Evolutionary conservation across 2,888 invertebrate genomes (phyloP), one percentile per base, ranked within the genome.

Genomic region (Nomada fucata): DNA sequence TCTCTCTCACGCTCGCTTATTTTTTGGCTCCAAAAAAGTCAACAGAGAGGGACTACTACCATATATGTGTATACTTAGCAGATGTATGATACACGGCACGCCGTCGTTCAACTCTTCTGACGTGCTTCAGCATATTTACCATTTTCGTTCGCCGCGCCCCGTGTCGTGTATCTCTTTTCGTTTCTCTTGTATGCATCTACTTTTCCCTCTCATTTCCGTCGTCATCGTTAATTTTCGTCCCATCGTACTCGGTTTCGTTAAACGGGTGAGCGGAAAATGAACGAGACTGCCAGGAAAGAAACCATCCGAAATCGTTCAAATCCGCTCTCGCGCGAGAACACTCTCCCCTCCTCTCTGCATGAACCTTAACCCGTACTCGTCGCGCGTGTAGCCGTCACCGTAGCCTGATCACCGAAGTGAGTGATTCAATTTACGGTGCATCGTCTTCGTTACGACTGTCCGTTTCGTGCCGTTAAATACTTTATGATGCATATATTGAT

Each of bases 271-370:
- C 90, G 90, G 90, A 90, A 91, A 92, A 92, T 91, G 90, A 92
- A 90, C 87, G 89, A 90, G 90, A 90, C 90, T 89, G 88, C 90
- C 91, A 88, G 81, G 83, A 86, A 91, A 91, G 90, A 91, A 93
- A 91, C 91, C 91, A 91, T 87, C 89, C 91, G 92, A 92, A 92
- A 92, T 90, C 89, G 85, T 63, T 68, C 44, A 20, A 50, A 20
- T n/a, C 53, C 42, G 68, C 20, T 67, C 57, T 75, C 50, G 57
- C 44, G 65, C 53, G 52, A 23, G 15, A 42, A 52, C 18, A 11
- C 47, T 23, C 23, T 53, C 7, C 42, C 26, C 10, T 26, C 4
- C 13, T 1, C 36, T 36, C 7, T 7, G 36, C 7, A 2, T 20
- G 26, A 70, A 13, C 11, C 26, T 47, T 26, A 64, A 70, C 65